Evolutionary conservation across 2,888 invertebrate species (phyloP), one percentile per base, ranked within the genome.

Genomic region (Drosophila koepferae): DNA sequence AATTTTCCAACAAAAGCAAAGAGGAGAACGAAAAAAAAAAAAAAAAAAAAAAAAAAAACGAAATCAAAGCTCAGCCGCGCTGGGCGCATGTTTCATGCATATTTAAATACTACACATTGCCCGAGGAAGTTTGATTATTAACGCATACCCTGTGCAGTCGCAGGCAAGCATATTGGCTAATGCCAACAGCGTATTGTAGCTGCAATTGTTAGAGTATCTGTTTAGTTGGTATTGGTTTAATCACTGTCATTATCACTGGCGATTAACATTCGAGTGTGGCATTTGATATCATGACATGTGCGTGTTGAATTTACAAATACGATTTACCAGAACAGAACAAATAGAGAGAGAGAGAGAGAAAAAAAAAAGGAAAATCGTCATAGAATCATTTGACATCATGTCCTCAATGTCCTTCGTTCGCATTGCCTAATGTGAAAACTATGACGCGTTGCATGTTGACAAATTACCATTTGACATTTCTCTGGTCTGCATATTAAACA

Each of bases 291-390:
- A 72, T 63, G 72, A 46, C 53, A 66, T 72, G 55, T 58, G 71
- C 79, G 77, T 79, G 81, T 65, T 59, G 72, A 77, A 67, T 64
- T 59, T 65, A 77, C 77, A 79, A 79, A 69, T 58, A 58, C 23
- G 14, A 40, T 65, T 63, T 51, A n/a, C n/a, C 48, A 28, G 7
- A 43, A 18, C 20, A 43, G 10, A 51, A 20, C n/a, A 23, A 46
- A 28, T 16, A 28, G 3, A 48, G 5, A 44, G 28, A 28, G 20
- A 20, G 20, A n/a, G 14, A 23, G n/a, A n/a, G n/a, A 36, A 34
- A 49, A 5, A 12, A 56, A 23, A 16, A 16, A 4, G 23, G 23
- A 23, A 9, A 16, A 40, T 6, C 1, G 5, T 28, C 28, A 31
- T 31, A 7, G 38, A 44, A 76, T 65, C 36, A 69, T 76, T 69